Evolutionary conservation across 1,140 invertebrate species (phyloP).

Genomic region (Nephila pilipes): DNA sequence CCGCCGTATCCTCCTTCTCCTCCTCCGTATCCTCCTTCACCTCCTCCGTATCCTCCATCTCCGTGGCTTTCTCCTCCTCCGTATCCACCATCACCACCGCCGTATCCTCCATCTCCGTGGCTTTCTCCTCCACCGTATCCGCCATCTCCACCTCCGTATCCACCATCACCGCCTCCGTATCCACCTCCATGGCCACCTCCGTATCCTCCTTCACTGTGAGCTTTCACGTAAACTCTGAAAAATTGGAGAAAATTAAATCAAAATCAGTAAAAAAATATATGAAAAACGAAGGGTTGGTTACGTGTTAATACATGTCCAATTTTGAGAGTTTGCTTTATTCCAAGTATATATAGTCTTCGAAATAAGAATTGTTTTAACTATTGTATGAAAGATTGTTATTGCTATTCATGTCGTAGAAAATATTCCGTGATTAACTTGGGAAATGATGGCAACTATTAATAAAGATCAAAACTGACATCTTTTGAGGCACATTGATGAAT

Average conservation of each 20-base stretch:
- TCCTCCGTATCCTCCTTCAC: conserved; percentile 20
- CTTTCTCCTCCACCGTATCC: conserved; percentile 33
- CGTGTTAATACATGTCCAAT: too few relatives aligned
- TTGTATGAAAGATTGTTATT: too few relatives aligned
- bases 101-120: conserved; percentile 9
- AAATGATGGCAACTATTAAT: too few relatives aligned
- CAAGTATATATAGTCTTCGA: too few relatives aligned
- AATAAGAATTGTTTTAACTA: too few relatives aligned
- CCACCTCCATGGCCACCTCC: conserved; percentile 37
- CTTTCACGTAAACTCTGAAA: conserved; percentile 72
- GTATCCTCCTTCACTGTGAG: conserved; percentile 66
- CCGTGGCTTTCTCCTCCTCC: conserved; percentile 36
- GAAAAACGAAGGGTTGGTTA: too few relatives aligned
- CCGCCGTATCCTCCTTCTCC: conserved; percentile 44
- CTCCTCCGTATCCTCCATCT: conserved; percentile 23
- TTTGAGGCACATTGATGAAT: too few relatives aligned
- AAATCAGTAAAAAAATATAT: too few relatives aligned
- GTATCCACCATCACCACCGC: conserved; percentile 6
- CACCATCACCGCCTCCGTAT: neutral
- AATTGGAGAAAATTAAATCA: neutral
- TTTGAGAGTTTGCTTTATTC: too few relatives aligned
- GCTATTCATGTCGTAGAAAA: too few relatives aligned
- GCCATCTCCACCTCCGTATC: conserved; percentile 36
- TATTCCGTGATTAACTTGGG: too few relatives aligned
- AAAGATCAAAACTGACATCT: too few relatives aligned